Evolutionary conservation across 1,140 invertebrate genomes (phyloP), one percentile per base, ranked within the genome.

Genomic region (Macrotrachela quadricornifera): DNA sequence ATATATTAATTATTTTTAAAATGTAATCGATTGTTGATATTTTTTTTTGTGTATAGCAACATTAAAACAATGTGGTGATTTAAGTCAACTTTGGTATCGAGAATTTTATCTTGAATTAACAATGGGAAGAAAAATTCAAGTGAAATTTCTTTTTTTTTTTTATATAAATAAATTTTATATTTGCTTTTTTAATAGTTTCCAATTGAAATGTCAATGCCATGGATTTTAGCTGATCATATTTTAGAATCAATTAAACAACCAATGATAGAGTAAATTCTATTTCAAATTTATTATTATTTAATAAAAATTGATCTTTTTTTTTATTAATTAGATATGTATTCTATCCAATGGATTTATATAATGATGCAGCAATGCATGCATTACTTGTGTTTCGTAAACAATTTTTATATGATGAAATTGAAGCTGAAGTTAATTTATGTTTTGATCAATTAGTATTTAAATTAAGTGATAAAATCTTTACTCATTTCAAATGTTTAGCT

Each of bases 41-140:
- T 40, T 12, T 50, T 17, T 42, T 56, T 55, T 52, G n/a, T 50
- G 63, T 62, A 57, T 70, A 86, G 86, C 92, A 68, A 87, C 83
- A 4, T 69, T 96, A 37, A 81, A 87, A 65, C 82, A 87, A 63
- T 92, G 87, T 71, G 95, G 88, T 69, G 92, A 99, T 68, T 71
- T 99, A 10, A 94, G 87, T 0, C 91, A 97, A 71, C 71, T 99
- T 14, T 97, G 94, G 94, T 99, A 96, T 69, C 74, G 94, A 46
- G 94, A 99, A 72, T 99, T 99, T 72, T 99, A 96, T 71, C 70
- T 99, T 43, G 92, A 99, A 72, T 96, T 99, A 88, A 96, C 92
- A 0, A 97, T 97, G 90, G 92, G 92, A 0, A 79, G 85, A 58
- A 80, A 90, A 69, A 95, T 97, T 56, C 90, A 91, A 74, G 85